Evolutionary conservation across 1,140 invertebrate genomes (phyloP), one percentile per base, ranked within the genome.

Genomic region (Euschistus heros): DNA sequence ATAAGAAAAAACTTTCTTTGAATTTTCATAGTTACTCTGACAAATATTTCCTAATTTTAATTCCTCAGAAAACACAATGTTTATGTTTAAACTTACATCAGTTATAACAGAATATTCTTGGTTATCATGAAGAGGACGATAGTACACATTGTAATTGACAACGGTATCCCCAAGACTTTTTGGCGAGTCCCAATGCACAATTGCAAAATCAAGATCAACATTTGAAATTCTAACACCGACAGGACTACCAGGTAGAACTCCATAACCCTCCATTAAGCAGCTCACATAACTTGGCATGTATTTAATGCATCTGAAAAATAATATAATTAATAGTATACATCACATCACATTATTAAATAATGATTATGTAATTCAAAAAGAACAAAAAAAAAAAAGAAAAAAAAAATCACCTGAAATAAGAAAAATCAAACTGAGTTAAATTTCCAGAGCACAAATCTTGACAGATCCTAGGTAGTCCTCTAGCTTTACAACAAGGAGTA

Each of bases 251-350:
- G 89, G 85, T 2, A 92, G 77, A 0, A 91, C 88, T 2, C 88
- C 88, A 72, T 91, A 91, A 7, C 88, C 87, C 78, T 90, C 85
- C 67, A 91, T 80, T 7, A 91, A 75, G 72, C 89, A 91, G 75
- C 85, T 89, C 27, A 82, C 84, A 75, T 89, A 89, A 42, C 85
- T 82, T 2, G 79, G 78, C 84, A 91, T 91, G 74, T 86, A 89
- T 55, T 86, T 83, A 37, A 91, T 76, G 72, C 89, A 92, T 71
- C 86, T 88, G 71, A 55, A 72, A n/a, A 37, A 37, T 10, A 37
- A 10, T 30, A 7, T 4, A 30, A 30, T 30, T 2, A 4, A 30
- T 4, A 30, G 7, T 30, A 30, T 30, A 30, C 7, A 30, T 7
- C 7, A 30, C 7, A 30, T 30, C 27, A n/a, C n/a, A n/a, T n/a